Conservation (phyloP, 2,113 vertebrate species). For the Morphnarchus princeps region DNA sequence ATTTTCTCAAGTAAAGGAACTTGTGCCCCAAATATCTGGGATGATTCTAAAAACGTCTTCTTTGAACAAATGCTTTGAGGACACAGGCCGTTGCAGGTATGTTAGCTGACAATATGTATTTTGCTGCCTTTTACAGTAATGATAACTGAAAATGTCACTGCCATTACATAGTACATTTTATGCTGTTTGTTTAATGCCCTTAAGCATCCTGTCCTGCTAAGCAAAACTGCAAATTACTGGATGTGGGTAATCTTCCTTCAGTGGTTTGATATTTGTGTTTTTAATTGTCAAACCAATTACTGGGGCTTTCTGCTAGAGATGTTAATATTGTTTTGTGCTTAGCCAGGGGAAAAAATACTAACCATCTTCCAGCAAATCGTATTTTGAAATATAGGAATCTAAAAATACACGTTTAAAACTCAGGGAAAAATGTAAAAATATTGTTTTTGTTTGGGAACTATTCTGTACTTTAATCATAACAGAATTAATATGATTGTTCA, state of each 20-base stretch:
- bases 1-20: not conserved
- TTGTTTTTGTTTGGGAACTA: not conserved
- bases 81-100: not conserved
- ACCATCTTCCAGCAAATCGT: not conserved
- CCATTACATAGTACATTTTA: slow-evolving; percentile 44
- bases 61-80: slow-evolving; percentile 11
- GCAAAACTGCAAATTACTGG: slow-evolving; percentile 64
- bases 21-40: not conserved
- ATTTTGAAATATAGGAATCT: not conserved
- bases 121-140: slow-evolving; percentile 68
- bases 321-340: slow-evolving; percentile 11
- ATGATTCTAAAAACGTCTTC: not conserved
- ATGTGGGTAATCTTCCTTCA: slow-evolving; percentile 51
- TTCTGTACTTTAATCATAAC: not conserved
- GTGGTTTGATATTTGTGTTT: slow-evolving; percentile 68
- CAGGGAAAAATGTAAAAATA: not conserved
- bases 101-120: slow-evolving; percentile 48
- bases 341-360: slow-evolving; percentile 7
- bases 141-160: slow-evolving; percentile 70
- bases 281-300: slow-evolving; percentile 76
- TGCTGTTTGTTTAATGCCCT: slow-evolving; percentile 60
- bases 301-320: slow-evolving; percentile 9
- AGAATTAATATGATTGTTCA: slow-evolving; percentile 5
- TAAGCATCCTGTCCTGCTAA: slow-evolving; percentile 62
- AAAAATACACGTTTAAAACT: not conserved